These are phyloP conservation scores for Myotis daubentonii DNA, from an alignment of 2,797 vertebrate genomes.

Conservation along the genomic window DNA sequence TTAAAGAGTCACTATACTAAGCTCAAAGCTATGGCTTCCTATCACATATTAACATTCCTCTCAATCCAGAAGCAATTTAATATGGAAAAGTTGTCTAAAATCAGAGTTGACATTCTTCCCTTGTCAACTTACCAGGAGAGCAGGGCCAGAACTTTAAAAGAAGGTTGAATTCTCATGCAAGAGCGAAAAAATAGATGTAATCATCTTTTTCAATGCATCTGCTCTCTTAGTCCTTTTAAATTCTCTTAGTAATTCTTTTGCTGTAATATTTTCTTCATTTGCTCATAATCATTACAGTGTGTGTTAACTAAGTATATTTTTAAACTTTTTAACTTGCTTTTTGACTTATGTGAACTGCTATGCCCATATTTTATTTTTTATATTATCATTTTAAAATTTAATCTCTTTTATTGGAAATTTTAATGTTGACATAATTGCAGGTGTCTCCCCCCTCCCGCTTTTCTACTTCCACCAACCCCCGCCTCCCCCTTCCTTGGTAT, in stretches of 20 bases:
- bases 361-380: background rate
- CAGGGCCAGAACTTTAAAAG: background rate
- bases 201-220: background rate
- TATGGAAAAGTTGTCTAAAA: background rate
- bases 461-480: too few species aligned
- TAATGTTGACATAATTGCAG: too few species aligned
- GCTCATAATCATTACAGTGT: background rate
- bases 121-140: background rate
- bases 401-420: too few species aligned
- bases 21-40: background rate
- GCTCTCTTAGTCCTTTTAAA: background rate
- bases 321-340: background rate
- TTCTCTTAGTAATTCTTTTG: background rate
- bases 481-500: too few species aligned
- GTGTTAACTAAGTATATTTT: background rate
- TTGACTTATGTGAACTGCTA: background rate
- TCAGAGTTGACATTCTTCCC: background rate
- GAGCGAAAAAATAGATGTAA: background rate
- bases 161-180: background rate
- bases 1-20: background rate
- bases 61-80: background rate
- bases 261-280: background rate
- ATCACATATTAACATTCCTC: background rate
- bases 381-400: background rate
- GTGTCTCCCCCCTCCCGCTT: too few species aligned